Evolutionary conservation across 2,888 invertebrate genomes (phyloP).

Genomic region (Cataglyphis albicans): DNA sequence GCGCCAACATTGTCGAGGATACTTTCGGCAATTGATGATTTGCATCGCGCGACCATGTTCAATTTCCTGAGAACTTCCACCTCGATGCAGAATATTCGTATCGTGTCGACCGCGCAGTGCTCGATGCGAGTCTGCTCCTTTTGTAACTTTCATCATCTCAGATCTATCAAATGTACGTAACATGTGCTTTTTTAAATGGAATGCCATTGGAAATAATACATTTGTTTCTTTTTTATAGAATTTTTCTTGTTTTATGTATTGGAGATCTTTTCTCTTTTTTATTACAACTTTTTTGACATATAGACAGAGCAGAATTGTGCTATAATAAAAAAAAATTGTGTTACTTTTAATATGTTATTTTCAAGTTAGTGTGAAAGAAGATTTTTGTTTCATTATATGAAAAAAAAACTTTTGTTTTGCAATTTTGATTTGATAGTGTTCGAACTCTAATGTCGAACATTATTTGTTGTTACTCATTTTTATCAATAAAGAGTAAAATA

Average conservation of each 20-base stretch:
- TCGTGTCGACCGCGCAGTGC: constrained; percentile 60
- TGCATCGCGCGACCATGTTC: constrained; percentile 72
- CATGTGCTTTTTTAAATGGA: neutral
- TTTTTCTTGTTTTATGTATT: neutral
- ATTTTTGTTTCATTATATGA: neutral
- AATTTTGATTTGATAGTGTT: neutral
- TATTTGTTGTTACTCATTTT: neutral
- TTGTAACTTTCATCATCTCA: constrained; percentile 77
- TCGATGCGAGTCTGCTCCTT: constrained; percentile 75
- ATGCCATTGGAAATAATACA: neutral
- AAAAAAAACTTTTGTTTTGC: neutral
- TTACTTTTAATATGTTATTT: neutral
- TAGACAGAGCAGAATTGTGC: neutral
- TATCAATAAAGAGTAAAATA: neutral
- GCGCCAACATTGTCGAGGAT: neutral
- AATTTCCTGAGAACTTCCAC: constrained; percentile 69
- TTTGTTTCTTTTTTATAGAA: neutral
- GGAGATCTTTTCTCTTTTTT: neutral
- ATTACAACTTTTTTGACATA: neutral
- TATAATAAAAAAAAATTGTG: neutral
- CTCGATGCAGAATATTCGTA: constrained; percentile 62
- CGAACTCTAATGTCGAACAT: neutral
- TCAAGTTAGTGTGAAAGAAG: neutral
- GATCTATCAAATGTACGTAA: constrained; percentile 73
- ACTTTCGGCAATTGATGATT: neutral